A percentile compares a stretch with the other conserved stretches of the same genome.
These are phyloP conservation scores for Napeogenes sylphis DNA, from an alignment of 2,888 invertebrate species.

Conservation along the genomic window DNA sequence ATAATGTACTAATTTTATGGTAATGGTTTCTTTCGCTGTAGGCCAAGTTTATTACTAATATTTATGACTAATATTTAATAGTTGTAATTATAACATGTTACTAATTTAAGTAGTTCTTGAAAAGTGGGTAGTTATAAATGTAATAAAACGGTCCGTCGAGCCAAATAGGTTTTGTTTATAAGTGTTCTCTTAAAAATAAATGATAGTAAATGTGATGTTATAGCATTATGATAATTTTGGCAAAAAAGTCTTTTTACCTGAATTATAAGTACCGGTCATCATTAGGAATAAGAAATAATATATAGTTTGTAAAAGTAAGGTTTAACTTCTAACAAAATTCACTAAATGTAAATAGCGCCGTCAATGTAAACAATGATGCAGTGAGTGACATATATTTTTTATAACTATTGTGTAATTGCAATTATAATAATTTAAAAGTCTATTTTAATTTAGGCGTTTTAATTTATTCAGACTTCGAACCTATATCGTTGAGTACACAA, in stretches of 20 bases:
- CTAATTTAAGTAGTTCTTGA: not conserved
- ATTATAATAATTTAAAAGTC: too few relatives aligned
- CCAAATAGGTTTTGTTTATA: too few relatives aligned
- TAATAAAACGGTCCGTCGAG: not conserved
- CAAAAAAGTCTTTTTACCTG: too few relatives aligned
- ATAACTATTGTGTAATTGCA: not conserved
- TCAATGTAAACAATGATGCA: not conserved
- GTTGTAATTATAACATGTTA: not conserved
- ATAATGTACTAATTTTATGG: slow-evolving; percentile 15
- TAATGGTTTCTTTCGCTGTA: slow-evolving; percentile 18
- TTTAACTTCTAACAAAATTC: not conserved
- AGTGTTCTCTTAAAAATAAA: too few relatives aligned
- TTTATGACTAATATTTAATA: not conserved
- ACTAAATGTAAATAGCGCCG: slow-evolving; percentile 2
- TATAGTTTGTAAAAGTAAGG: not conserved
- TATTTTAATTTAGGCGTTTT: too few relatives aligned
- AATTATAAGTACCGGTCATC: too few relatives aligned
- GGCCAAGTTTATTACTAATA: not conserved
- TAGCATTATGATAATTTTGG: too few relatives aligned
- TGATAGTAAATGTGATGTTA: too few relatives aligned
- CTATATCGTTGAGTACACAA: too few relatives aligned
- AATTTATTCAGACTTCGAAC: too few relatives aligned
- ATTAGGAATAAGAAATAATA: too few relatives aligned
- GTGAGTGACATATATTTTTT: not conserved
- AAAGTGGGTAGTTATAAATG: not conserved